Evolutionary conservation across 2,888 invertebrate species (phyloP).

Genomic region (Noctua fimbriata): DNA sequence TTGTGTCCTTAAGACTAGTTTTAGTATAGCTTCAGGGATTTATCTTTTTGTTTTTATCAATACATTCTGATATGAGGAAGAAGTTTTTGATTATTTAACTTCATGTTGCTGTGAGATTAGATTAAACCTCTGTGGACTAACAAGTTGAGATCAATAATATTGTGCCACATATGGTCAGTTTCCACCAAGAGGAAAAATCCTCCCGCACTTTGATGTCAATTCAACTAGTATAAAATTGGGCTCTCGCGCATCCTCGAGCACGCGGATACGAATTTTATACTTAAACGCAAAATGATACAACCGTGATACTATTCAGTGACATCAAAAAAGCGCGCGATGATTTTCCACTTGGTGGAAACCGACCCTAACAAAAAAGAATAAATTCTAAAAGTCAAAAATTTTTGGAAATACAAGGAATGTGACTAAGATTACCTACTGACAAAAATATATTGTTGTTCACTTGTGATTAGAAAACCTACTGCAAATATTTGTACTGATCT

Average conservation of each 20-base stretch:
- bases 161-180: conserved; percentile 4
- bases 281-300: neutral
- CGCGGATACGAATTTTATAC: neutral
- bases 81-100: conserved; percentile 24
- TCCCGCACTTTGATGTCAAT: neutral
- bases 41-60: conserved; percentile 39
- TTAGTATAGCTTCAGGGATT: conserved; percentile 59
- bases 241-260: neutral
- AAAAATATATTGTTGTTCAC: conserved; percentile 35
- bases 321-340: neutral
- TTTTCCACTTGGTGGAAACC: neutral
- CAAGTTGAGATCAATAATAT: conserved; percentile 23
- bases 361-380: neutral
- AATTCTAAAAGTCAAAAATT: neutral
- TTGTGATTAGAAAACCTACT: conserved; percentile 60
- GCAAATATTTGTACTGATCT: conserved; percentile 74
- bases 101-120: conserved; percentile 39
- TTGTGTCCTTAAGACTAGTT: conserved; percentile 54
- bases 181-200: neutral
- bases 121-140: conserved; percentile 22
- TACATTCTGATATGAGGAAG: conserved; percentile 13
- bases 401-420: conserved; percentile 26
- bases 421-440: conserved; percentile 20
- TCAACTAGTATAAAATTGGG: neutral
- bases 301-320: neutral